Base-by-base conservation (phyloP, 2,797 vertebrate species). In the Xiphophorus birchmanni region DNA sequence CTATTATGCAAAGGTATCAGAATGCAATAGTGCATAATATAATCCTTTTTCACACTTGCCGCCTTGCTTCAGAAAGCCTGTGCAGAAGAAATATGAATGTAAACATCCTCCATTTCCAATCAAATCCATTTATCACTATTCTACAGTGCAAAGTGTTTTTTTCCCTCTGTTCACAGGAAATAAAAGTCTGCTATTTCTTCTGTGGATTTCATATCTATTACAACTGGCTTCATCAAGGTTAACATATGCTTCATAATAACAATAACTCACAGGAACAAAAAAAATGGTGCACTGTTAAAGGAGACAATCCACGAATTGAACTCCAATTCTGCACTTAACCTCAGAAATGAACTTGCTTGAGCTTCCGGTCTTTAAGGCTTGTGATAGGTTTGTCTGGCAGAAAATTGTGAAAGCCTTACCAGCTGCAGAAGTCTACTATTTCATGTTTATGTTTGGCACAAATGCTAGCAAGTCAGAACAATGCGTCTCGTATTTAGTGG, bases 21-120 rank as follows among this genome's bases (percentile, higher is more conserved):
- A 87, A 86, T 88, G 79, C 82, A 90, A 87, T 82, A 79, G 82
- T 67, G 78, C 71, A 54, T 60, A 79, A 85, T 75, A 87, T 89
- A 92, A 90, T 91, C 88, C 86, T 65, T 82, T 91, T 91, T 89
- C 80, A 88, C 81, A 89, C 78, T 80, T 83, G 84, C 74, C 7
- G 63, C 76, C 40, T 23, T 11, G 79, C 82, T 83, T 88, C 78
- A 82, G 87, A 87, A 85, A 82, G 69, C 77, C 67, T 65, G 44
- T n/a, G 56, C 12, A 74, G 56, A 81, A 48, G 37, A 80, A 77
- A 73, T 84, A 83, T 78, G 21, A 74, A 84, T 82, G 80, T 80
- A 81, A 87, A 86, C 48, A 65, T 42, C 8, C 56, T 82, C 73
- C 80, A 45, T 89, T 88, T 88, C 26, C 2, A 76, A 56, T 78